A percentile compares a stretch with the other conserved stretches of the same genome.
phyloP scores from a whole-genome alignment of 1,140 invertebrate genomes.

The Arion vulgaris region DNA sequence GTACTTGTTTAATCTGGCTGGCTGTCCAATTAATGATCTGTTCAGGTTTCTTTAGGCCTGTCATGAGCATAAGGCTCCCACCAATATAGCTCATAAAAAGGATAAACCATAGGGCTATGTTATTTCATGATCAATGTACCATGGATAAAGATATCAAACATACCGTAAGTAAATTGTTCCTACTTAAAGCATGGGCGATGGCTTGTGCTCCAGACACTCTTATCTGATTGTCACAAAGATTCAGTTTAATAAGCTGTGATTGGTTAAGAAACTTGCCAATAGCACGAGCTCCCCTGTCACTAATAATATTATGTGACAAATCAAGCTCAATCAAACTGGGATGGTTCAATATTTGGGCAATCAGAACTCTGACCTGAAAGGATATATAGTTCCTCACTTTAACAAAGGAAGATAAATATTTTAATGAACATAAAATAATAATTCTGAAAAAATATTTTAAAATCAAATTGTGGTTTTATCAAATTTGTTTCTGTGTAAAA shows the following conservation, averaged over 20 bases:
- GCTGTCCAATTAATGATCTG: too few species aligned
- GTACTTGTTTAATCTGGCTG: too few species aligned
- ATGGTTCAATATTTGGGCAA: constrained; percentile 71
- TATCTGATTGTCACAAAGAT: constrained; percentile 71
- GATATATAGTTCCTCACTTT: background rate
- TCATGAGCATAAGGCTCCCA: too few species aligned
- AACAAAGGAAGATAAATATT: background rate
- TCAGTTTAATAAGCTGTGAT: constrained; percentile 65
- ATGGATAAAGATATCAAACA: background rate
- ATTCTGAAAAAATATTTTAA: background rate
- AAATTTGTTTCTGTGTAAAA: background rate
- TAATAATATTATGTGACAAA: constrained; percentile 72
- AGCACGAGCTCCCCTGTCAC: constrained; percentile 70
- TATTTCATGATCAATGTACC: too few species aligned
- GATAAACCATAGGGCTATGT: too few species aligned
- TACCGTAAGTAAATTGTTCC: constrained; percentile 66
- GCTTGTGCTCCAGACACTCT: constrained; percentile 69
- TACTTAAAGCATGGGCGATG: constrained; percentile 71
- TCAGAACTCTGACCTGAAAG: constrained; percentile 65
- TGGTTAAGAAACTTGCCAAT: constrained; percentile 73
- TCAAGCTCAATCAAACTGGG: constrained; percentile 68
- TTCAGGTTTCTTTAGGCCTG: too few species aligned
- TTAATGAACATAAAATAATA: background rate
- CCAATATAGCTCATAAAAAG: too few species aligned
- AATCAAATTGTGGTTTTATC: background rate